phyloP scores from a whole-genome alignment of 1,140 invertebrate species.

The Ceratina calcarata region DNA sequence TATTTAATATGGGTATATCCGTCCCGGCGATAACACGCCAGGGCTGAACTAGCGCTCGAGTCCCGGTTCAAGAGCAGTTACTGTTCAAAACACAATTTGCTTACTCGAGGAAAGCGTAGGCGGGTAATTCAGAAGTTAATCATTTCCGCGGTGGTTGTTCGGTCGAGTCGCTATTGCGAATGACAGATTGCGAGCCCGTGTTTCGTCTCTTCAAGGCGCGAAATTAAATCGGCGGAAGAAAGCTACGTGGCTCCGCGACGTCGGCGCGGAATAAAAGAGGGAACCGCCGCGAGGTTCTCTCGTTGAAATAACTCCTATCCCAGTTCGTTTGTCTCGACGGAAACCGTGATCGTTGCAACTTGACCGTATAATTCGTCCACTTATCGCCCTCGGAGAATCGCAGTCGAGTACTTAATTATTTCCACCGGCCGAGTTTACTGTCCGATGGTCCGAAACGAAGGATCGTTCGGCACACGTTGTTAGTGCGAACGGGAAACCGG shows the following conservation, averaged over 20 bases:
- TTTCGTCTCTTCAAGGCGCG: not conserved
- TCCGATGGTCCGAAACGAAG: not conserved
- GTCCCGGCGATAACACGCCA: not conserved
- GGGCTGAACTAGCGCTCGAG: not conserved
- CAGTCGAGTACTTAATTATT: slow-evolving; percentile 9
- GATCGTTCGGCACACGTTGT: not conserved
- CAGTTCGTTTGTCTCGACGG: not conserved
- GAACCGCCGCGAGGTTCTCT: not conserved
- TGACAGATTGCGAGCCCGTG: slow-evolving; percentile 8
- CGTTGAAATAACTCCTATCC: not conserved
- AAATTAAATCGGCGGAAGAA: slow-evolving; percentile 4
- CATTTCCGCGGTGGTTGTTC: slow-evolving; percentile 20
- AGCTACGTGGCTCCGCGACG: not conserved
- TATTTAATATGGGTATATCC: not conserved
- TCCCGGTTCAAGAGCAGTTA: not conserved
- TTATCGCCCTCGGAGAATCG: not conserved
- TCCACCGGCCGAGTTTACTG: not conserved
- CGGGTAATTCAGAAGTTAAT: slow-evolving; percentile 18
- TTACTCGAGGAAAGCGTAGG: not conserved
- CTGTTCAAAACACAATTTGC: slow-evolving; percentile 35
- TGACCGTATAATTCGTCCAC: slow-evolving; percentile 5
- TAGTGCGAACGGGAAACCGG: not conserved
- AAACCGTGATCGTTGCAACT: not conserved
- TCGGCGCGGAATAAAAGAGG: too few species aligned
- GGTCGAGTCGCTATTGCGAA: not conserved